Evolutionary conservation across 1,140 invertebrate genomes (phyloP).

Genomic region (Protaetia brevitarsis): DNA sequence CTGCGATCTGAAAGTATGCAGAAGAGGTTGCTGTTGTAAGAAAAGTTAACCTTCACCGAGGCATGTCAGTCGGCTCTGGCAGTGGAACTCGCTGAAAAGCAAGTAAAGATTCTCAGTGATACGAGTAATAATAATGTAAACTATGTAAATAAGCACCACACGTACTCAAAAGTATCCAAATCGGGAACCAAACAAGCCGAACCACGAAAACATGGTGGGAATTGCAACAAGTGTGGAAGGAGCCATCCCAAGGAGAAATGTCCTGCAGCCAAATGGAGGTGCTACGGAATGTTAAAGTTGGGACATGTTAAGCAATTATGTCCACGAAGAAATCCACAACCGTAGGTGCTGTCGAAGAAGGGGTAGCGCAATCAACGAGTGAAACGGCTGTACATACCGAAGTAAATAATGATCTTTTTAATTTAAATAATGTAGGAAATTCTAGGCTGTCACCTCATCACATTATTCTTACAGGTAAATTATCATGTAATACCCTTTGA

Average conservation of each 20-base stretch:
- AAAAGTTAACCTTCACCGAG: conserved; percentile 1
- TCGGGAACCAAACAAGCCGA: background rate
- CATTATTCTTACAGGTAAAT: background rate
- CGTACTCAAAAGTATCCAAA: background rate
- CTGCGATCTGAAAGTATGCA: too few relatives aligned
- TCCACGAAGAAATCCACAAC: too few relatives aligned
- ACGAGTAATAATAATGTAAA: background rate
- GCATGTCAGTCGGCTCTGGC: background rate
- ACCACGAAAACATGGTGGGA: background rate
- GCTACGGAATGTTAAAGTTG: too few relatives aligned
- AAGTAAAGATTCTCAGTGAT: background rate
- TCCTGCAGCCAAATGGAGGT: too few relatives aligned
- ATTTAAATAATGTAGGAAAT: too few relatives aligned
- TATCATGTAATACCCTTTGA: too few relatives aligned
- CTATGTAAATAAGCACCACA: background rate
- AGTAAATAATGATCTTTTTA: background rate
- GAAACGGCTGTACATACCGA: background rate
- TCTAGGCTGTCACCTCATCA: background rate
- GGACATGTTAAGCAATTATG: too few relatives aligned
- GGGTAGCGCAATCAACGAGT: too few relatives aligned
- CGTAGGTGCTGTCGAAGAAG: too few relatives aligned
- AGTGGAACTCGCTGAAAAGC: background rate
- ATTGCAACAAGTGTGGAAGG: background rate
- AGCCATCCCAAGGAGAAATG: too few relatives aligned
- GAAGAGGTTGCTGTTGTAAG: too few relatives aligned